Base-by-base conservation (phyloP, 2,888 invertebrate species). In the Parnassius orleans region DNA sequence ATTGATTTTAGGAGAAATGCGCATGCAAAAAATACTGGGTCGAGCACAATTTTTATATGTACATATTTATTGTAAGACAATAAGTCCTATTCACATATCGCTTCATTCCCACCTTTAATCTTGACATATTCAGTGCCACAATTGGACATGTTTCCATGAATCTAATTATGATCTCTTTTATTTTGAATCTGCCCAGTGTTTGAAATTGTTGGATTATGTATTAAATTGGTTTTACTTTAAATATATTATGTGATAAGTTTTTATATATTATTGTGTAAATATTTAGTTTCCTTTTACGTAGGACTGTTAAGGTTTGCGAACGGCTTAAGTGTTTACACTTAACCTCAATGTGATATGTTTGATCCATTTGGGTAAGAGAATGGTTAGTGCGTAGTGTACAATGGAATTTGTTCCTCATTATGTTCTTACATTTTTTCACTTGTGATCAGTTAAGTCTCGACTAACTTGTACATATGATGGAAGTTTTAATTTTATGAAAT, bases 121-220 rank as follows among this genome's bases (percentile, higher is more conserved):
- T 72, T 74, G 78, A 74, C 74, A 76, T 72, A 71, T 71, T 74
- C 72, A 76, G 74, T 76, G 75, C 73, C 75, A 77, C 76, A 73
- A 75, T 76, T 70, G 72, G 76, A 80, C 71, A 77, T 70, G 76
- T 80, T 79, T 78, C 84, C 78, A 79, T 87, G 91, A 90, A 91
- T 91, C 91, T 91, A 85, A 83, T 84, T 80, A 86, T 90, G 91
- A 91, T 90, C 91, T 91, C 90, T 84, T 84, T 79, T 60, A 57
- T 57, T 77, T 81, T 80, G 90, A 90, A 90, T 90, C 90, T 90
- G 77, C 90, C 90, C 90, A 90, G 90, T 91, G 91, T 86, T 82
- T 84, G 79, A 74, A 81, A 78, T 86, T 85, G 86, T 84, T 86
- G 87, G 84, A 84, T 79, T 85, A 81, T 84, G 47, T 56, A 82